A percentile compares a stretch with the other conserved stretches of the same genome.
phyloP scores from a whole-genome alignment of 2,113 vertebrate species.

The Alexandromys fortis region DNA sequence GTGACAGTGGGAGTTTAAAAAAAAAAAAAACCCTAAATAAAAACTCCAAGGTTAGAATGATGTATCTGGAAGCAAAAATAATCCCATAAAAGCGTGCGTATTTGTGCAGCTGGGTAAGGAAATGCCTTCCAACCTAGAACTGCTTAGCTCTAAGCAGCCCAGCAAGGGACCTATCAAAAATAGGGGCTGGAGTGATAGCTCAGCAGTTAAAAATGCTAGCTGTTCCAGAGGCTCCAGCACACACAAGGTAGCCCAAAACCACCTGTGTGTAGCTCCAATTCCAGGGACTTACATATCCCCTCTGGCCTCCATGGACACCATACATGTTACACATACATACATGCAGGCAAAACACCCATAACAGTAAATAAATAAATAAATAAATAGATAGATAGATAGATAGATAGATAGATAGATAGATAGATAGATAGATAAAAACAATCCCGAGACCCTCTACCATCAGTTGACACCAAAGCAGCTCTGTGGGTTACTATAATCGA shows the following conservation, averaged over 20 bases:
- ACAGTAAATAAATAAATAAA: not conserved
- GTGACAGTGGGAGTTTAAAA: constrained; percentile 1
- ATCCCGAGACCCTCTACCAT: no score
- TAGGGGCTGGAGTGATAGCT: not conserved
- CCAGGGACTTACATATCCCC: not conserved
- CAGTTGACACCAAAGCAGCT: not conserved
- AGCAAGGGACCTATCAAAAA: not conserved
- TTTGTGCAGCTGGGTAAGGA: not conserved
- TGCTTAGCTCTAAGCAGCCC: rapidly evolving
- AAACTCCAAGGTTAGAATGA: constrained; percentile 3
- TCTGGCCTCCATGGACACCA: not conserved
- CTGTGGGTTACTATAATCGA: not conserved
- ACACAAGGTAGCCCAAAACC: not conserved
- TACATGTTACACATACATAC: not conserved
- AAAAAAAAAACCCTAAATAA: constrained; percentile 35
- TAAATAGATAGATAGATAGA: not conserved
- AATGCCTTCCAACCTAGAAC: not conserved
- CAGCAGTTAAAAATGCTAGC: not conserved
- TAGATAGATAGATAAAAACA: not conserved
- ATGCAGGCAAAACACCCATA: not conserved
- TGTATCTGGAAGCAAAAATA: constrained; percentile 37
- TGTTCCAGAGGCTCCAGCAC: not conserved
- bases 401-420: not conserved
- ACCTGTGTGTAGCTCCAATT: not conserved
- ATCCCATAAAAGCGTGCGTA: constrained; percentile 23